Conservation (phyloP, 2,797 vertebrate genomes). For the Poecilia gillii region DNA sequence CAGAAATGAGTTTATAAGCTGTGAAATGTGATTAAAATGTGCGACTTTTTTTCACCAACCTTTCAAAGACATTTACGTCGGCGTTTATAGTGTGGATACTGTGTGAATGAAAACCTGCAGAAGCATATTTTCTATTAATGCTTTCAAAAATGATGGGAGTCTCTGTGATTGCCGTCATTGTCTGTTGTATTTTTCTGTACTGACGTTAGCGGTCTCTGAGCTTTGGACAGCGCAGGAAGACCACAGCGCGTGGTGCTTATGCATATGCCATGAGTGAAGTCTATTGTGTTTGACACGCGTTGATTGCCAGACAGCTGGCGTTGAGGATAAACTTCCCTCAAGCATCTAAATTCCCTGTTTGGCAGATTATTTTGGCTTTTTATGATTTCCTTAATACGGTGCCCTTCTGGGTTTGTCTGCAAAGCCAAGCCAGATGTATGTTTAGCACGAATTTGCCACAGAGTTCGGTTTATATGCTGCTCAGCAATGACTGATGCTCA, state of each 20-base stretch:
- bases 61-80: not conserved
- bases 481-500: conserved; percentile 33
- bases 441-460: conserved; percentile 33
- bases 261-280: conserved; percentile 50
- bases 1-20: not conserved
- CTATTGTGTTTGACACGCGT: conserved; percentile 73
- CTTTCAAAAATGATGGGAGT: conserved; percentile 26
- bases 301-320: conserved; percentile 66
- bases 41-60: not conserved
- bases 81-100: not conserved
- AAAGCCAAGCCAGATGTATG: conserved; percentile 14
- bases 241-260: conserved; percentile 51
- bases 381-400: conserved; percentile 27
- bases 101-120: not conserved
- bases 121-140: not conserved
- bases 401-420: conserved; percentile 12
- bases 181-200: conserved; percentile 29
- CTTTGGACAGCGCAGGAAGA: conserved; percentile 22
- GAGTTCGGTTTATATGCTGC: conserved; percentile 39
- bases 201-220: conserved; percentile 23
- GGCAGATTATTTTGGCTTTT: conserved; percentile 49
- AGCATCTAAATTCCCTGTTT: conserved; percentile 52
- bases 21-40: not conserved
- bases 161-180: conserved; percentile 23
- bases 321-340: conserved; percentile 47